Percentiles rank a stretch among this genome's conserved stretches.
phyloP scores from a whole-genome alignment of 2,888 invertebrate genomes.

The Phragmatobia fuliginosa region DNA sequence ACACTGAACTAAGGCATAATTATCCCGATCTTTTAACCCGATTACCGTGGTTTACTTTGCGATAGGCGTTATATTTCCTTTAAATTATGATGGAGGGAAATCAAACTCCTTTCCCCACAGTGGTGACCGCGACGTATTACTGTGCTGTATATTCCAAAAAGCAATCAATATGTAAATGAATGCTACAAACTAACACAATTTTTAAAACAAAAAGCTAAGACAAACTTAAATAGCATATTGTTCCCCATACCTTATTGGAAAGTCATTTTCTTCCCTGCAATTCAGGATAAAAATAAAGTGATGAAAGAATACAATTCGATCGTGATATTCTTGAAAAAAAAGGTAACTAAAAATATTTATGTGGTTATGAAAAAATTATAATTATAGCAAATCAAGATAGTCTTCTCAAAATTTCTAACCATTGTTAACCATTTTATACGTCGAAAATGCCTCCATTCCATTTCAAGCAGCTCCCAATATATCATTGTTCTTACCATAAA shows the following conservation, averaged over 20 bases:
- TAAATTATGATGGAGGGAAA: neutral
- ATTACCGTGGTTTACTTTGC: too few relatives aligned
- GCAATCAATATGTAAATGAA: too few relatives aligned
- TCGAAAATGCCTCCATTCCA: neutral
- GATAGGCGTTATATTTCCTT: neutral
- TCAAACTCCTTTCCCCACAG: too few relatives aligned
- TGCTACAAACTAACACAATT: too few relatives aligned
- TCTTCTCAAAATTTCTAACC: neutral
- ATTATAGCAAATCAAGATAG: neutral
- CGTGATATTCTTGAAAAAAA: too few relatives aligned
- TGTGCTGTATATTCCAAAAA: too few relatives aligned
- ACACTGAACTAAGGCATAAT: too few relatives aligned
- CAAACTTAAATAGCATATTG: neutral
- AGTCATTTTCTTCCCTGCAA: neutral
- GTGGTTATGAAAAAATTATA: neutral
- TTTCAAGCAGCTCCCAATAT: constrained; percentile 3
- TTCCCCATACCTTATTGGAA: too few relatives aligned
- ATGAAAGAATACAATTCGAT: neutral
- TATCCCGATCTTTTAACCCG: too few relatives aligned
- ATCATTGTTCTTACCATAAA: constrained; percentile 31
- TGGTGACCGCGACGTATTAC: too few relatives aligned
- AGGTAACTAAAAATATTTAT: too few relatives aligned
- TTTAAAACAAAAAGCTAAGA: neutral
- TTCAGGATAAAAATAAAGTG: neutral
- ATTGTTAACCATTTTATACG: neutral